Base-by-base conservation (phyloP, 2,797 vertebrate species). In the Periparus ater region DNA sequence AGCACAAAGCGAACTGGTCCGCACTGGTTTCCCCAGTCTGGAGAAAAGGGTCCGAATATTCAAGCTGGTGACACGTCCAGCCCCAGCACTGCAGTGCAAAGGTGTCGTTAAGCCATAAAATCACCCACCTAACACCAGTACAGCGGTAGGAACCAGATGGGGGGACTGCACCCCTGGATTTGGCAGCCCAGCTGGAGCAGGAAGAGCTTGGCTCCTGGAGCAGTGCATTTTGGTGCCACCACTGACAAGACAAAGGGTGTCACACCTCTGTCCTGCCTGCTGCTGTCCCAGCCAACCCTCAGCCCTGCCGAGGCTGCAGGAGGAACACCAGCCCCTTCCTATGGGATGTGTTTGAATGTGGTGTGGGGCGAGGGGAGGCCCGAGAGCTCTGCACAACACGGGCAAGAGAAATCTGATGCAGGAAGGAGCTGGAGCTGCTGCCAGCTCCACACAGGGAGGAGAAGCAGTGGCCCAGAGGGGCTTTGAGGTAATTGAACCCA, bases 11-110 rank as follows among this genome's bases (percentile, higher is more conserved):
- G 0, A 8, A 7, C 84, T 30, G 40, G 36, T 27, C 17, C 23
- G 2, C 30, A 13, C 32, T 38, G 73, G 27, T 65, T 75, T 48
- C 19, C 57, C 34, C 38, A 16, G 5, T 14, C 13, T 1, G 0
- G 17, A 68, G 38, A 2, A 3, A 94, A 91, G 23, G 21, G 60
- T 27, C 61, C 30, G 6, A 1, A 6, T 32, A 27, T 58, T n/a
- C 0, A 3, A 32, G 57, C 51, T 29, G 13, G 76, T 57, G 66
- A 66, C 84, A 68, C 85, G 54, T 88, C 57, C 76, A 67, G 51
- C 17, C 13, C 20, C 47, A 32, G 29, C 27, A 8, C 11, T 20
- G 36, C 38, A 1, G 5, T 45, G 66, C 20, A 51, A 57, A 76
- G 58, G 58, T n/a, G 17, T 32, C 45, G 7, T 70, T 45, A 77